phyloP scores from a whole-genome alignment of 2,888 invertebrate genomes.

The Thymelicus acteon region DNA sequence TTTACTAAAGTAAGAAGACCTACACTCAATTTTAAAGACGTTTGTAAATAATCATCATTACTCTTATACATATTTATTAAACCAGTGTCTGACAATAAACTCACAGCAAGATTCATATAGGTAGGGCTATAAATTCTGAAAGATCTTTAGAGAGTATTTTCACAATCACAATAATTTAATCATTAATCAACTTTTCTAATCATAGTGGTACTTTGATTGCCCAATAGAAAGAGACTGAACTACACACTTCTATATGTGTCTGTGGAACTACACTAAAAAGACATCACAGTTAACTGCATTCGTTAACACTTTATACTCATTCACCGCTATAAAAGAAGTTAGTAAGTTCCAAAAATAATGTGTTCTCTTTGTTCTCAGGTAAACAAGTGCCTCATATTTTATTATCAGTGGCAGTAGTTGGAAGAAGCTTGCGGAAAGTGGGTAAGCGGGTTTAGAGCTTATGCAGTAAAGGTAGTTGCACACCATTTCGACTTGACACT shows the following conservation, averaged over 20 bases:
- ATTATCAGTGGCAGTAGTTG: constrained; percentile 3
- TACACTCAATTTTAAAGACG: background rate
- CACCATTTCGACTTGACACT: background rate
- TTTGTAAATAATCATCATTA: too few species aligned
- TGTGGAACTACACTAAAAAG: too few species aligned
- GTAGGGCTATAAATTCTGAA: too few species aligned
- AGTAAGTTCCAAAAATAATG: constrained; percentile 25
- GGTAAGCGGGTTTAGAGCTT: constrained; percentile 33
- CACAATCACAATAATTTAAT: background rate
- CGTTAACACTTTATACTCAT: background rate
- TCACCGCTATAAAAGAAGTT: constrained; percentile 2
- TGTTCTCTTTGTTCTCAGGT: constrained; percentile 34
- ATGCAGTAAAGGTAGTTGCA: constrained; percentile 13
- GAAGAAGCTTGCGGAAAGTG: constrained; percentile 24
- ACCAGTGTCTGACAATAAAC: too few species aligned
- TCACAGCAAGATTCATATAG: too few species aligned
- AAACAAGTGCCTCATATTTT: constrained; percentile 34
- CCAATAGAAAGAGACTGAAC: background rate
- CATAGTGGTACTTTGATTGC: background rate
- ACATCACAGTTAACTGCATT: too few species aligned
- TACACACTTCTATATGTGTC: too few species aligned
- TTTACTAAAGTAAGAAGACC: background rate
- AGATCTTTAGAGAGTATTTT: background rate
- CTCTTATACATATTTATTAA: too few species aligned
- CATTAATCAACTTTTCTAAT: background rate